These are phyloP conservation scores for Gobio occitaniae DNA, from an alignment of 2,797 vertebrate genomes.

Conservation along the genomic window DNA sequence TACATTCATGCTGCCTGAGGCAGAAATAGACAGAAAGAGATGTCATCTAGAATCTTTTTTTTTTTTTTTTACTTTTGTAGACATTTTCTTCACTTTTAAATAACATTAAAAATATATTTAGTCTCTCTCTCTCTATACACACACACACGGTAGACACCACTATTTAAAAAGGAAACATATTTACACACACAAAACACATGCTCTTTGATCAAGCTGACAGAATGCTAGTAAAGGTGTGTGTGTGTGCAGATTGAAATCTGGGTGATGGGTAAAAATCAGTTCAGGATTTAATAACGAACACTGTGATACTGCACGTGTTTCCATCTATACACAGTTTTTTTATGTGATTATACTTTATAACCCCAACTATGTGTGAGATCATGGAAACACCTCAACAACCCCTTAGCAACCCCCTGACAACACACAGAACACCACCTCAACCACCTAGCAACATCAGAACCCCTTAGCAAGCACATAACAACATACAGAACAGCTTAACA, in stretches of 20 bases:
- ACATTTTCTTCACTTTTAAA: background rate
- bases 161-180: no score
- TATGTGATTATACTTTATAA: background rate
- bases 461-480: no score
- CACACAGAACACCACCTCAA: background rate
- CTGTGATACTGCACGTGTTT: conserved; percentile 1
- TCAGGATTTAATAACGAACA: background rate
- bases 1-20: background rate
- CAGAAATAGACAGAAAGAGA: background rate
- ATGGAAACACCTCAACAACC: background rate
- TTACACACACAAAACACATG: background rate
- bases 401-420: background rate
- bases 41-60: background rate
- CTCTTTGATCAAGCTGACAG: no score
- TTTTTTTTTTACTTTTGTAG: background rate
- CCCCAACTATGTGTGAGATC: background rate
- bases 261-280: background rate
- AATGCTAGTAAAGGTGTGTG: no score
- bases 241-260: background rate
- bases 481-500: background rate
- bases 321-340: background rate
- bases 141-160: background rate
- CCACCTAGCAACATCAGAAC: background rate
- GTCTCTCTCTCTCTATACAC: no score
- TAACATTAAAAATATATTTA: no score